A percentile compares a stretch with the other conserved stretches of the same genome.
These are phyloP conservation scores for Actinopyga echinites DNA, from an alignment of 53 echinoderm and acorn worm genomes.

Conservation along the genomic window DNA sequence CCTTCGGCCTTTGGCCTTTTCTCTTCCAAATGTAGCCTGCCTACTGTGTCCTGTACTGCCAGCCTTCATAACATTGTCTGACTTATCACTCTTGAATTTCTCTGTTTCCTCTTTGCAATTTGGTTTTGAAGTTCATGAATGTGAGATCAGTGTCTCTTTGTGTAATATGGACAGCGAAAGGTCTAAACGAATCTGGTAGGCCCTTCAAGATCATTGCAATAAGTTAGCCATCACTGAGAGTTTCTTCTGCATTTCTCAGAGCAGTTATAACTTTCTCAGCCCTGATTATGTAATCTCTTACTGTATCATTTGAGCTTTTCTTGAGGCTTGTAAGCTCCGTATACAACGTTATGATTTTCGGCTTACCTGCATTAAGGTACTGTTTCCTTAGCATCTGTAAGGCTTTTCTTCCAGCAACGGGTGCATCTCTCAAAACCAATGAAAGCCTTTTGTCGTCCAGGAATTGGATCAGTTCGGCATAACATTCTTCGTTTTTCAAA, in stretches of 20 bases:
- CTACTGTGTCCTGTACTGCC: neutral
- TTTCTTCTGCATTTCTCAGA: conserved; percentile 22
- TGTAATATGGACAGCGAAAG: conserved; percentile 27
- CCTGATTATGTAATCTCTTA: conserved; percentile 12
- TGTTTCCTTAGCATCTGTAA: too few species aligned
- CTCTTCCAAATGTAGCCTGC: neutral
- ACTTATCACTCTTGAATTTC: neutral
- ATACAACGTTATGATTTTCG: too few species aligned
- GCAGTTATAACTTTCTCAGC: conserved; percentile 21
- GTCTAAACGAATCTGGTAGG: conserved; percentile 8
- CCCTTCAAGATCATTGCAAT: conserved; percentile 28
- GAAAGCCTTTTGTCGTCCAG: too few species aligned
- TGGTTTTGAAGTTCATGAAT: conserved; percentile 26
- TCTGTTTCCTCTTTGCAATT: neutral
- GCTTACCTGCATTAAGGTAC: too few species aligned
- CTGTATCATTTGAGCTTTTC: neutral
- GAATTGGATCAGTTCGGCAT: too few species aligned
- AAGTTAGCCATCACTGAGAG: conserved; percentile 36
- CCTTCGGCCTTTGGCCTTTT: neutral
- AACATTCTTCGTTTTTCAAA: too few species aligned
- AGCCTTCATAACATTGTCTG: conserved; percentile 10
- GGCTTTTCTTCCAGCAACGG: too few species aligned
- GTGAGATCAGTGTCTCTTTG: conserved; percentile 26
- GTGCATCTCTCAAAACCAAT: too few species aligned
- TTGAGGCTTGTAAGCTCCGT: too few species aligned